Conservation (phyloP, 2,113 vertebrate genomes). For the Gnathonemus echidnorhynchus region DNA sequence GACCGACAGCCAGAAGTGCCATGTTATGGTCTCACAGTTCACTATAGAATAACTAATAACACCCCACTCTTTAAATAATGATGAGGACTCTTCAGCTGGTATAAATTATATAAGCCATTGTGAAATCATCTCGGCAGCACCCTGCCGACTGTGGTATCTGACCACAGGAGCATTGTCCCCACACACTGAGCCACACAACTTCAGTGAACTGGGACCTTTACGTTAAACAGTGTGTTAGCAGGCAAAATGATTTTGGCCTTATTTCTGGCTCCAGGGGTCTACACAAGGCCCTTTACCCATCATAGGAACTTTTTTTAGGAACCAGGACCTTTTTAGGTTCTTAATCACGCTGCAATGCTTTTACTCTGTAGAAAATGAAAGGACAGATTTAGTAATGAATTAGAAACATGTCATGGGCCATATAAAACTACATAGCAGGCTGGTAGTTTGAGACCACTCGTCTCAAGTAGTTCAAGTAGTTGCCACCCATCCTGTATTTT, state of each 20-base stretch:
- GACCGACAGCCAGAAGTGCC: neutral
- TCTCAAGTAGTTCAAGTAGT: neutral
- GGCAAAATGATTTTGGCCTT: neutral
- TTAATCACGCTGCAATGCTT: too few relatives aligned
- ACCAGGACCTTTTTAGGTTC: neutral
- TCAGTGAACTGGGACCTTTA: too few relatives aligned
- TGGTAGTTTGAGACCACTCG: neutral
- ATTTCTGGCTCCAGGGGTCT: neutral
- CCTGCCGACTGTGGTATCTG: neutral
- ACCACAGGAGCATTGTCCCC: neutral
- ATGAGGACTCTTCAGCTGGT: neutral
- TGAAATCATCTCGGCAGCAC: neutral
- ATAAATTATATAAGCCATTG: neutral
- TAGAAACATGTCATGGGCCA: too few relatives aligned
- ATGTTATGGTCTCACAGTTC: neutral
- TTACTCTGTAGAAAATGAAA: too few relatives aligned
- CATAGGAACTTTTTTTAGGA: neutral
- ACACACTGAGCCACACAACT: neutral
- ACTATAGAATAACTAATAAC: neutral
- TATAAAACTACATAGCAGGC: too few relatives aligned
- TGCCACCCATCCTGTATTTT: neutral
- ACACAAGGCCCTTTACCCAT: neutral
- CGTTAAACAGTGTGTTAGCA: neutral
- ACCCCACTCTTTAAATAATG: neutral
- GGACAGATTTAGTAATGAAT: too few relatives aligned